Base-by-base conservation (phyloP, 1,140 invertebrate genomes). In the Acromyrmex charruanus region DNA sequence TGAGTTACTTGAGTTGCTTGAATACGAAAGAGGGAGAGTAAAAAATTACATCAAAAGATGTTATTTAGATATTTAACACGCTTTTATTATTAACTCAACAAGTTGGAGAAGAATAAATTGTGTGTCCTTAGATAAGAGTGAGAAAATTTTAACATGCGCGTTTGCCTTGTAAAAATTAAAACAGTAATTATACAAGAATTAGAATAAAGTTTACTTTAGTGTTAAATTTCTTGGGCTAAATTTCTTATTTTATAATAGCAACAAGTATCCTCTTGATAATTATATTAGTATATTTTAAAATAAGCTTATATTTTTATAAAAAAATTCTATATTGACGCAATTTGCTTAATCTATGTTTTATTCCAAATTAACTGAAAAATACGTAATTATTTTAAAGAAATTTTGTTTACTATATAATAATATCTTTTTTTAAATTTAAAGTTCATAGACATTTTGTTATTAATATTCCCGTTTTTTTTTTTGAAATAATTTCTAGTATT, bases 211-310 rank as follows among this genome's bases (percentile, higher is more conserved):
- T 80, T 55, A 31, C 35, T 58, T n/a, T 39, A 61, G 1, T 21
- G 16, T 25, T 39, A 81, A 81, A 39, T 81, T 69, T 68, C 31
- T 53, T 28, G n/a, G 44, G 25, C 68, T 81, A 69, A 81, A 81
- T 71, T 49, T 81, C 77, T 81, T 69, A 55, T 10, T 69, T 66
- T 10, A 1, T 4, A 44, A 9, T 3, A 81, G 49, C 49, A 58
- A 71, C 65, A 39, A 55, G 28, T 69, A 69, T 49, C 18, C 7
- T 28, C 49, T 49, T 25, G 25, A 25, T 39, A 69, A 69, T 58
- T 55, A n/a, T n/a, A n/a, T n/a, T n/a, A n/a, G 7, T 55, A 31
- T n/a, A 16, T 18, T 18, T 77, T 21, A 16, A 28, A 25, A 28
- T 28, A n/a, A 61, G 1, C 44, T 18, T 1, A 12, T 0, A 61